Base-by-base conservation (phyloP, 2,797 vertebrate genomes). In the Mormyrops boulengeri region DNA sequence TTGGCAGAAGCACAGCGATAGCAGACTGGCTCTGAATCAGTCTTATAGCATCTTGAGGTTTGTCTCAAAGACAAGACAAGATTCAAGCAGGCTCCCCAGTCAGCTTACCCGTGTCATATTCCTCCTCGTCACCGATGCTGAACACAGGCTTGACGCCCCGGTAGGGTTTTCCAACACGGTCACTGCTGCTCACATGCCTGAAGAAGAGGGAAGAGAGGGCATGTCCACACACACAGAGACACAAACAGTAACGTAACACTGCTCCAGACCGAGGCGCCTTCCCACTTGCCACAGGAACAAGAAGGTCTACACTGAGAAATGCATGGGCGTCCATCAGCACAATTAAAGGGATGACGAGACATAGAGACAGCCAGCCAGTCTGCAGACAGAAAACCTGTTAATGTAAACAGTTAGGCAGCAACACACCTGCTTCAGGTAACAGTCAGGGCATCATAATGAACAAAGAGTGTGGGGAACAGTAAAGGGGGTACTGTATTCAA, bases 81-180 rank as follows among this genome's bases (percentile, higher is more conserved):
- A 26, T 34, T 19, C 34, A 41, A 12, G 66, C 26, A 14, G 30
- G 34, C 66, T 30, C 26, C 2, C 9, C 66, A 17, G 30, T 69
- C 73, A 2, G 73, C 2, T 89, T 93, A 99, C 99, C 99, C 91
- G 98, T 99, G 91, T 99, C 99, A 0, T 98, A 99, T 89, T 99
- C 98, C 86, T 99, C 99, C 94, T 99, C 99, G 90, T 99, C 99
- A 5, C 96, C 99, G 0, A 99, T 99, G 93, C 99, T 99, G 95
- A 99, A 99, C 44, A 99, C 98, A 0, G 98, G 99, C 91, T 99
- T 99, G 50, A 99, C 99, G 0, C 98, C 99, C 19, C 98, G 95
- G 94, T 99, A 99, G 0, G 98, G 97, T 92, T 98, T 99, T 85
- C 99, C 99, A 4, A 99, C 95, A 60, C 98, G 95, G 95, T 99